Evolutionary conservation across 2,888 invertebrate genomes (phyloP).

Genomic region (Gastracanthus pulcherrimus): DNA sequence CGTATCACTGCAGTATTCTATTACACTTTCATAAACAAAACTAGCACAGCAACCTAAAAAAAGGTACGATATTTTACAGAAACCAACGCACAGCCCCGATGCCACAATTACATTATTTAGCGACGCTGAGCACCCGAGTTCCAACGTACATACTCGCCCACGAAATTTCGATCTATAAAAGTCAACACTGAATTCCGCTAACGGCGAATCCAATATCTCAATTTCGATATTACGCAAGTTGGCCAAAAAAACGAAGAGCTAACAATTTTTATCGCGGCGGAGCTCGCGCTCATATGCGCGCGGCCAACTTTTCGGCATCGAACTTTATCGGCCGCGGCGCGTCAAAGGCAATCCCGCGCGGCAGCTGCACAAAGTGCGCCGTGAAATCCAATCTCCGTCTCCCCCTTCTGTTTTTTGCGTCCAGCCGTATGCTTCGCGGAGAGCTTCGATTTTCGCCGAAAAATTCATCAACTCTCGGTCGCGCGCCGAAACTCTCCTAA

Average conservation of each 20-base stretch:
- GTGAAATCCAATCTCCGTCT: conserved; percentile 21
- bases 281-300: neutral
- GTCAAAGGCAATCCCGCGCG: conserved; percentile 17
- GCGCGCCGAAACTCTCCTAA: conserved; percentile 5
- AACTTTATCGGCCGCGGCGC: conserved; percentile 15
- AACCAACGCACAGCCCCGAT: no score
- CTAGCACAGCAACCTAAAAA: no score
- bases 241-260: neutral
- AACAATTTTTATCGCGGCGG: conserved; percentile 12
- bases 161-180: neutral
- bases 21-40: no score
- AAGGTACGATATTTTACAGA: no score
- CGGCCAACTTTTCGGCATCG: conserved; percentile 8
- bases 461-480: conserved; percentile 12
- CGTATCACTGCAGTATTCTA: no score
- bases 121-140: neutral
- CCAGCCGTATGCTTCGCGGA: neutral
- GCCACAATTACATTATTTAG: neutral
- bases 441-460: neutral
- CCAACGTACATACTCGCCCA: neutral
- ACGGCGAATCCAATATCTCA: conserved; percentile 15
- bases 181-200: conserved; percentile 10
- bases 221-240: conserved; percentile 6
- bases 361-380: neutral
- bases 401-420: neutral